phyloP scores from a whole-genome alignment of 2,113 vertebrate species.

The Malurus alboscapulatus region DNA sequence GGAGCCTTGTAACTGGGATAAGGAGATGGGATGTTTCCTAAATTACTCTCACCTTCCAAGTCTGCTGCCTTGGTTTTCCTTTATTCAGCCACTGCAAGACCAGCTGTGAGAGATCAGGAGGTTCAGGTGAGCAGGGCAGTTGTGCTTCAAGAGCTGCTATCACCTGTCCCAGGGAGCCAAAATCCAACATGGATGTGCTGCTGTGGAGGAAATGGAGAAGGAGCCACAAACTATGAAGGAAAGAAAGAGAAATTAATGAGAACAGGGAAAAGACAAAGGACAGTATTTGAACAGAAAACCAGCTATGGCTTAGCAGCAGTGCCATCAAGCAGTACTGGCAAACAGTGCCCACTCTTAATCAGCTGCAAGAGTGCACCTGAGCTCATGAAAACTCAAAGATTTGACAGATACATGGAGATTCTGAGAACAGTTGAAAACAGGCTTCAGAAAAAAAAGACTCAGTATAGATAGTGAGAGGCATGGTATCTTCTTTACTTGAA shows the following conservation, averaged over 20 bases:
- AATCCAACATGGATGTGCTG: not conserved
- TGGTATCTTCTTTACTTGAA: not conserved
- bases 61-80: not conserved
- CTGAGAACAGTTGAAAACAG: not conserved
- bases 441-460: not conserved
- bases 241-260: conserved; percentile 6
- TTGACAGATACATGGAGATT: not conserved
- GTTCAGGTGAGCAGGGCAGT: not conserved
- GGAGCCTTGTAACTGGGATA: not conserved
- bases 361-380: not conserved
- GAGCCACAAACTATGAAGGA: not conserved
- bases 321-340: not conserved
- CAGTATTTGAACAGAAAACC: not conserved
- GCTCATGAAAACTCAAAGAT: not conserved
- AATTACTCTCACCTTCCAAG: not conserved
- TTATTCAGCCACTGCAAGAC: not conserved
- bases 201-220: not conserved
- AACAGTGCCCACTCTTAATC: not conserved
- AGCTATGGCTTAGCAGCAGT: not conserved
- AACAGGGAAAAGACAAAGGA: not conserved
- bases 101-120: not conserved
- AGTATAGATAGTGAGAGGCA: not conserved
- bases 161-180: not conserved
- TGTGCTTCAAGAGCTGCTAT: not conserved
- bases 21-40: not conserved